These are phyloP conservation scores for Temnothorax ravouxi DNA, from an alignment of 2,888 invertebrate genomes.

Conservation along the genomic window DNA sequence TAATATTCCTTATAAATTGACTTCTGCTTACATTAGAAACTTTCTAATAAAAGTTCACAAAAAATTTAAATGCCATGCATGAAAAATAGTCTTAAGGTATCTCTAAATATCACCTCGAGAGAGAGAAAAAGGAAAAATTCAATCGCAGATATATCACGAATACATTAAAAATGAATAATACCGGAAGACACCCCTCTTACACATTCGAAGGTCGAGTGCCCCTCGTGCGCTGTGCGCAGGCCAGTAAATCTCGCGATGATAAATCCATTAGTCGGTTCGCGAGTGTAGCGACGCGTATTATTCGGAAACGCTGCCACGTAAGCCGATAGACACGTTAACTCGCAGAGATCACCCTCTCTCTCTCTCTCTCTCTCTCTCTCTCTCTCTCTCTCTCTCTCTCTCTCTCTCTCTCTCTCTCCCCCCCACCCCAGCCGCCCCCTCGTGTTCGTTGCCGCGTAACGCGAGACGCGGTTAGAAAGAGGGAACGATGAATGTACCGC, in stretches of 20 bases:
- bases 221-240: neutral
- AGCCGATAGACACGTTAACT: conserved; percentile 52
- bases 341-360: conserved; percentile 6
- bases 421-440: neutral
- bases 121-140: neutral
- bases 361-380: neutral
- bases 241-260: conserved; percentile 18
- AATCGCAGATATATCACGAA: neutral
- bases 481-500: conserved; percentile 45
- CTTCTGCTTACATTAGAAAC: neutral
- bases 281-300: neutral
- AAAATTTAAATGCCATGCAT: neutral
- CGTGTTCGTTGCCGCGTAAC: conserved; percentile 34
- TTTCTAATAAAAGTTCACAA: neutral
- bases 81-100: neutral
- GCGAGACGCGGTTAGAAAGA: conserved; percentile 42
- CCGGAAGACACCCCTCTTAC: neutral
- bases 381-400: neutral
- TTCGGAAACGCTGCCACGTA: conserved; percentile 28
- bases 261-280: conserved; percentile 32
- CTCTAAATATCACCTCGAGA: neutral
- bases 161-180: neutral
- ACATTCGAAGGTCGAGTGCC: neutral
- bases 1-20: neutral
- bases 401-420: neutral